These are phyloP conservation scores for Pomacea canaliculata DNA, from an alignment of 2,888 invertebrate species.

Conservation along the genomic window DNA sequence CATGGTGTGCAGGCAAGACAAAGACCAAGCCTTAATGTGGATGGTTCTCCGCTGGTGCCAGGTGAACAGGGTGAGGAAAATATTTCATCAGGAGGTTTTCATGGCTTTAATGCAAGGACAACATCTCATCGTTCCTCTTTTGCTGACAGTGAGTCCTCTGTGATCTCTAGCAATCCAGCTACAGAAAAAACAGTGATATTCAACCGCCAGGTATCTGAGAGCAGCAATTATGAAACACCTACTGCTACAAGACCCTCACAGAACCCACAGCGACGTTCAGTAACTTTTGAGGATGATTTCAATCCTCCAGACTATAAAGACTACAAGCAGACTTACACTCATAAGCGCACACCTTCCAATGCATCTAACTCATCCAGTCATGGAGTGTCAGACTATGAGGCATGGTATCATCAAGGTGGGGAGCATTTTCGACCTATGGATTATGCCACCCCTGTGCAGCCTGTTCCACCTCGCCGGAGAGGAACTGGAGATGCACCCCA, in stretches of 20 bases:
- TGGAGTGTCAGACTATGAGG: constrained; percentile 5
- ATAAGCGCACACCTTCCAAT: constrained; percentile 84
- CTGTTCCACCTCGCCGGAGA: constrained; percentile 54
- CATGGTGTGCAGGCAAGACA: constrained; percentile 82
- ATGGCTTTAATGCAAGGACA: constrained; percentile 36
- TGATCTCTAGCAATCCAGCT: constrained; percentile 38
- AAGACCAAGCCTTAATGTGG: constrained; percentile 63
- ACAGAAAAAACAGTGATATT: constrained; percentile 50
- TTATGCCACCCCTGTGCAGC: constrained; percentile 29
- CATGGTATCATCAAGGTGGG: constrained; percentile 18
- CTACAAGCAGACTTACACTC: constrained; percentile 66
- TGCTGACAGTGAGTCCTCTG: constrained; percentile 54
- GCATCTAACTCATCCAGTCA: constrained; percentile 74
- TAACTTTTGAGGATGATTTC: constrained; percentile 67
- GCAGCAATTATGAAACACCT: constrained; percentile 61
- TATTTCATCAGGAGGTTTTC: constrained; percentile 18
- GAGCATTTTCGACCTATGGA: constrained; percentile 41
- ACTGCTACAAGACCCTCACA: constrained; percentile 37
- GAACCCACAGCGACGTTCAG: constrained; percentile 60
- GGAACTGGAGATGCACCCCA: constrained; percentile 70
- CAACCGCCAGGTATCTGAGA: constrained; percentile 61
- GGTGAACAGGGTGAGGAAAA: constrained; percentile 22
- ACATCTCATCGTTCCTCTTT: constrained; percentile 52
- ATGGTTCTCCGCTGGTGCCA: constrained; percentile 37
- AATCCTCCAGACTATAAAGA: constrained; percentile 43